Evolutionary conservation across 2,797 vertebrate species (phyloP), one percentile per base, ranked within the genome.

Genomic region (Chromobotia macracanthus): DNA sequence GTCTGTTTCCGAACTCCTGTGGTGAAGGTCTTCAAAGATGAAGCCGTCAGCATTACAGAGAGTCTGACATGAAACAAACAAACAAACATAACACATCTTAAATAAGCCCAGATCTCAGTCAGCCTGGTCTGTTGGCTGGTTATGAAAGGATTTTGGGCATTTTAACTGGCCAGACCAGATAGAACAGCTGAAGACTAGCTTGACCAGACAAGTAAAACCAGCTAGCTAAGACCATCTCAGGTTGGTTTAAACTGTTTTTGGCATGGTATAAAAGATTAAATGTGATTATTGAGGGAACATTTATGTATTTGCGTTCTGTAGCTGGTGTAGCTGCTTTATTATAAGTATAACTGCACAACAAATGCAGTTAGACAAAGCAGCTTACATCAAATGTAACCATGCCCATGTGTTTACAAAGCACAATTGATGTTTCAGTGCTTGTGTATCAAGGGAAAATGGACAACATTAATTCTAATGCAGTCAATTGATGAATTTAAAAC

Each of bases 61-160:
- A 12, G 73, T 56, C 13, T 55, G 50, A 75, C 67, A 55, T 55
- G 31, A 73, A 77, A 38, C 72, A 81, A 84, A 88, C 35, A 38
- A 38, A 38, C 35, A 8, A 38, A 38, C 35, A 38, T 38, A 6
- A 38, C 5, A 38, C 35, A 38, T 5, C 35, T 38, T 38, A 38
- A 38, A 38, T 1, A 38, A 38, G 35, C 35, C 8, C 7, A 38
- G 35, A 38, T 38, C 6, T 9, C 35, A 38, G 35, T 38, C 35
- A 38, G 8, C 35, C 35, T 1, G 6, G 35, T 38, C 35, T 38
- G 35, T 38, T 31, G 31, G 31, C 35, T 38, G 35, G 35, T 38
- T 38, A 38, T 38, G 8, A 38, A 38, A 38, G 35, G 8, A 7
- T 38, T 38, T 38, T 38, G 35, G 6, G 0, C 35, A 8, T 38